Base-by-base conservation (phyloP, 2,113 vertebrate genomes). In the Austrofundulus limnaeus region DNA sequence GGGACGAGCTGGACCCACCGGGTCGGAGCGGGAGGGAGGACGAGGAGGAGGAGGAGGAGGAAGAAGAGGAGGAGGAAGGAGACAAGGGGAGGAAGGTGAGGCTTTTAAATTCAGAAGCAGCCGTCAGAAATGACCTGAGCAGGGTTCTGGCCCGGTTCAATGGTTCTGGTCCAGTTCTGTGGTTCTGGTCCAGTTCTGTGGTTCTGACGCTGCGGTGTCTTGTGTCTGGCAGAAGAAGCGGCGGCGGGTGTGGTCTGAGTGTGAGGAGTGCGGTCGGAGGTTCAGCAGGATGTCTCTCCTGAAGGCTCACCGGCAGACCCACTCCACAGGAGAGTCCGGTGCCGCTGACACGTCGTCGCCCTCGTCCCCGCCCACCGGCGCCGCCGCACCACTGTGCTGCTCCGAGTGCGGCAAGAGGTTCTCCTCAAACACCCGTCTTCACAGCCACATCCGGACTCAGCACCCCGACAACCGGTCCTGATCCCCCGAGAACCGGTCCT, bases 261-360 rank as follows among this genome's bases (percentile, higher is more conserved):
- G 92, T 6, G 87, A 89, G 60, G 88, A 87, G 16, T 93, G 92
- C 4, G 92, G 92, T 0, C 89, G 85, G 23, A 57, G 87, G 56
- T 93, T 92, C 84, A 86, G 88, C 11, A 89, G 89, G 4, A 85
- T 87, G 37, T 87, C 86, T 1, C 87, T 89, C 11, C 89, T 93
- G 39, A 91, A 90, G 69, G 75, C 87, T 16, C 92, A 92, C 59
- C 85, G 85, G 3, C 92, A 89, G 75, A 84, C 75, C 1, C 92
- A 92, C 67, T 25, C 31, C 2, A 41, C 77, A 0, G 58, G 69
- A 0, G 70, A 51, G 2, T 17, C 49, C 1, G 28, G 24, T 8
- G 16, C 50, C 0, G 6, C 55, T 0, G 75, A 60, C 16, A 2
- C 66, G 4, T 25, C 61, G 0, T 67, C 82, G 0, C 45, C 75